Percentiles rank a stretch among this genome's conserved stretches.
phyloP scores from a whole-genome alignment of 2,797 vertebrate species.

The Chrysocyon brachyurus region DNA sequence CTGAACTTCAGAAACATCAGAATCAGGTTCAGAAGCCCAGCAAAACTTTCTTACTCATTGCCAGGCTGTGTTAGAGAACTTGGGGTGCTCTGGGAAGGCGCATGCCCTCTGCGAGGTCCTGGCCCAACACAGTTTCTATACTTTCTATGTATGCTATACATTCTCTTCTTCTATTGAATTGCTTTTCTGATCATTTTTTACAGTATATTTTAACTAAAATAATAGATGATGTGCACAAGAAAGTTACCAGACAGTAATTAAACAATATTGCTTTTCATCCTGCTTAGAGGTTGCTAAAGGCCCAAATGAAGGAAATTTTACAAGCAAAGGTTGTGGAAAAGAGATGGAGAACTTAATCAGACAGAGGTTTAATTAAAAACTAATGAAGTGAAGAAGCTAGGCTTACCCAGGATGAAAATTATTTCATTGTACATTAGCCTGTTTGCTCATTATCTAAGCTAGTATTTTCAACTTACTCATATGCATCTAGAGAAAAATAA shows the following conservation, averaged over 20 bases:
- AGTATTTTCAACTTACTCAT: constrained; percentile 69
- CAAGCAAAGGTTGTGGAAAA: constrained; percentile 66
- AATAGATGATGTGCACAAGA: not conserved
- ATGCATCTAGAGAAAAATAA: constrained; percentile 76
- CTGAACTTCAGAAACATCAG: not conserved
- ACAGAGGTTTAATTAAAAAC: constrained; percentile 84
- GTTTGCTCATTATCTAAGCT: constrained; percentile 73
- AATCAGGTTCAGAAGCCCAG: not conserved
- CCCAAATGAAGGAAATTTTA: constrained; percentile 59
- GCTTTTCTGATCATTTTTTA: constrained; percentile 2
- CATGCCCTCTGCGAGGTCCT: not conserved
- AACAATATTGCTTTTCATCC: constrained; percentile 23
- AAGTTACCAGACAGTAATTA: not conserved
- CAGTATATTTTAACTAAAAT: constrained; percentile 26
- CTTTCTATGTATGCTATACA: not conserved
- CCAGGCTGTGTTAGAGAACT: not conserved
- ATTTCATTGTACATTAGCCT: constrained; percentile 72
- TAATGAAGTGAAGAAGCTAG: constrained; percentile 80
- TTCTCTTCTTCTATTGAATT: not conserved
- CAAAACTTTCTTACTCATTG: not conserved
- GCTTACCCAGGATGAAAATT: constrained; percentile 76
- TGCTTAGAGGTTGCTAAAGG: not conserved
- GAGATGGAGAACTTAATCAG: constrained; percentile 80
- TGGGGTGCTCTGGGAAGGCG: not conserved
- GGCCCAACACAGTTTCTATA: not conserved